Base-by-base conservation (phyloP, 2,113 vertebrate species). In the Climacteris rufus region DNA sequence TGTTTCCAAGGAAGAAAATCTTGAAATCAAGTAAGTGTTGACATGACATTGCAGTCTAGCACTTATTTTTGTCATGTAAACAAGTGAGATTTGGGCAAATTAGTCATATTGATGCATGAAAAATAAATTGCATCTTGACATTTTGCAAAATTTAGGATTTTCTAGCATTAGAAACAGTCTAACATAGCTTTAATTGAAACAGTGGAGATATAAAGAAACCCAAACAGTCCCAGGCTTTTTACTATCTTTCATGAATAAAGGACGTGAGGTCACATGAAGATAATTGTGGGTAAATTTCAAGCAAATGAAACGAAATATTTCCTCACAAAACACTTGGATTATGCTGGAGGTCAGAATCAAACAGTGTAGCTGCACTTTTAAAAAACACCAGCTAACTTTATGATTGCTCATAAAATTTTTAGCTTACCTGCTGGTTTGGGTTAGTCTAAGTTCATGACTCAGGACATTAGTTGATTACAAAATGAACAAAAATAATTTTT, bases 281-380 rank as follows among this genome's bases (percentile, higher is more conserved):
- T 90, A 95, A 91, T 76, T 1, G 64, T 79, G 68, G 45, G 14
- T 85, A 94, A 91, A 90, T 95, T 94, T 96, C 60, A 94, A 92
- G 75, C 27, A 86, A 95, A 95, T 94, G 9, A 91, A 93, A 95
- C 63, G 7, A 95, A 94, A 85, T 96, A 85, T 84, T 92, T 93
- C 81, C 81, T 90, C 65, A 88, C 28, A 69, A 52, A 91, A 49
- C 39, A 76, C 56, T 88, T 83, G 19, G 28, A 57, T 90, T 89
- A 45, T 63, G 21, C 30, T 87, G 16, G 71, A 96, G 92, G 89
- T 95, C 92, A 95, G 68, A 97, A 66, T 93, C 53, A 78, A 92
- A 56, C 27, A 59, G 14, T 39, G 20, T 59, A 90, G 39, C 78
- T 82, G 60, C 39, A 60, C 47, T 96, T 94, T 63, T 50, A 19